Base-by-base conservation (phyloP, 2,888 invertebrate species). In the Rhabditoides inermis region DNA sequence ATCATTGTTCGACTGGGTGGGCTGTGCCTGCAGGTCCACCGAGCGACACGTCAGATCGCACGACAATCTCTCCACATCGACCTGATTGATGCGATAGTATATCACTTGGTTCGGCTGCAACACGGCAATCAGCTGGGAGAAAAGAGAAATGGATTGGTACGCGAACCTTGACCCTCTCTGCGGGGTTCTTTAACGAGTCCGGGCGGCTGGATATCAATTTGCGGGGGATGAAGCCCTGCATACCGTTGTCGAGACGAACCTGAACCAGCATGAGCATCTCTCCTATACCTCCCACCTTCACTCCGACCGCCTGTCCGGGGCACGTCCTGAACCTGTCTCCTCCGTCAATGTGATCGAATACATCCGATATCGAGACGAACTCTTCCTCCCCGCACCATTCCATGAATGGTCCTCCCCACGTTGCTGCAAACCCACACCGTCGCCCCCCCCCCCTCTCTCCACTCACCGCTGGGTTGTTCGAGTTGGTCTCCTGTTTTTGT, bases 281-380 rank as follows among this genome's bases (percentile, higher is more conserved):
- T 32, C 7, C 32, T 32, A 15, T 32, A 12, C 44, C 6, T 7
- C 62, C 53, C 26, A 90, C 81, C 56, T 88, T 84, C 0, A 98
- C 86, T 0, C 98, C 98, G 0, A 88, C 87, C 0, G 95, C 89
- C 77, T 90, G 88, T 0, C 98, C 98, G 0, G 90, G 92, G 79
- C 98, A 98, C 32, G 61, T 61, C 27, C 60, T 58, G 15, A 37
- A 7, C 76, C 78, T 26, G 88, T 89, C 22, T 1, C 35, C 35
- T 0, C 89, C 88, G 79, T 95, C 94, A 81, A 94, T 94, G 78
- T 95, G 94, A 79, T 10, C 20, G 22, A n/a, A 39, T 7, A 39
- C n/a, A 18, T 39, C 40, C n/a, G 40, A 12, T n/a, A 39, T 18
- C 1, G 7, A 7, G 40, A n/a, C 40, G 2, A 39, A 39, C 7